Evolutionary conservation across 2,888 invertebrate genomes (phyloP).

Genomic region (Theodoxus fluviatilis): DNA sequence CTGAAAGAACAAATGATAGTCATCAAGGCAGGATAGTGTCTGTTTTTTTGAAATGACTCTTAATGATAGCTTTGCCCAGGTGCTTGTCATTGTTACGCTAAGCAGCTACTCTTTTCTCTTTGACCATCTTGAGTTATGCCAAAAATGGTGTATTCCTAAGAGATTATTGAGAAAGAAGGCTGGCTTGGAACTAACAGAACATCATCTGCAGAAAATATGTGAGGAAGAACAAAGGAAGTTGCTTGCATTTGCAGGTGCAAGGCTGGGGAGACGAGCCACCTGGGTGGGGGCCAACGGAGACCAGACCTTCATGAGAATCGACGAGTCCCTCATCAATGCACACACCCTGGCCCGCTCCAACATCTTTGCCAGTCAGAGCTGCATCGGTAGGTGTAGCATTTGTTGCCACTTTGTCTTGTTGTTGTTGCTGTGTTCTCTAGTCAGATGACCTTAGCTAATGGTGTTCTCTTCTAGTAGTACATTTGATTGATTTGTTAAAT

Average conservation of each 20-base stretch:
- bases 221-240: neutral
- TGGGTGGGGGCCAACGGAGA: constrained; percentile 97
- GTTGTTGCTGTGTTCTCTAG: neutral
- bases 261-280: constrained; percentile 85
- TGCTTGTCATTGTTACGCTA: too few relatives aligned
- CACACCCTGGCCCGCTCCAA: constrained; percentile 86
- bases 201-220: too few relatives aligned
- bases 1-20: too few relatives aligned
- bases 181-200: too few relatives aligned
- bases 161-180: too few relatives aligned
- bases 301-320: constrained; percentile 90
- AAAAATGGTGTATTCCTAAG: too few relatives aligned
- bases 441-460: neutral
- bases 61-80: too few relatives aligned
- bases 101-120: too few relatives aligned
- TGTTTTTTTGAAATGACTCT: too few relatives aligned
- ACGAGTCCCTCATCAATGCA: constrained; percentile 90
- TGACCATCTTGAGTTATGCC: too few relatives aligned
- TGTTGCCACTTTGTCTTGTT: neutral
- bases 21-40: too few relatives aligned
- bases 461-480: neutral
- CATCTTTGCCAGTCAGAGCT: constrained; percentile 85
- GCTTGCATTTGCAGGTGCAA: constrained; percentile 67
- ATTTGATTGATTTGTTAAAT: too few relatives aligned
- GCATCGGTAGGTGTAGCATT: constrained; percentile 75